Evolutionary conservation across 2,797 vertebrate genomes (phyloP).

Genomic region (Pampus argenteus): DNA sequence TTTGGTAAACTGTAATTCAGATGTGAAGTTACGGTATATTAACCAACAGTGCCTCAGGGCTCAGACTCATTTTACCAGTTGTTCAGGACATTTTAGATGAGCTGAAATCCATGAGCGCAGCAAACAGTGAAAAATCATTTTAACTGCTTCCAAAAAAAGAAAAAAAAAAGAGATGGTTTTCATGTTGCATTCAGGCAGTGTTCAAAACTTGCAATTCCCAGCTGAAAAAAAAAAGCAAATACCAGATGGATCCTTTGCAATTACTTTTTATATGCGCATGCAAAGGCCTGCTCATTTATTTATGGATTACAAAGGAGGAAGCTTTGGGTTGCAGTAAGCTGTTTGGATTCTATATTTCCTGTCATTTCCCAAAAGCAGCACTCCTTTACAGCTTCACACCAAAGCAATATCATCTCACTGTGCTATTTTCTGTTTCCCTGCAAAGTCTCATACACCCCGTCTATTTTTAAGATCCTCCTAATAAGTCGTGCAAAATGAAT

Average conservation of each 20-base stretch:
- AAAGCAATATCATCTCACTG: constrained; percentile 39
- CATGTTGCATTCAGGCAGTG: constrained; percentile 46
- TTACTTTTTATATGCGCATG: constrained; percentile 62
- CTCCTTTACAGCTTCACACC: constrained; percentile 46
- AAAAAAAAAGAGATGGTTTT: constrained; percentile 23
- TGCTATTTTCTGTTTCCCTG: constrained; percentile 50
- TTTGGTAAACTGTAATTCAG: constrained; percentile 35
- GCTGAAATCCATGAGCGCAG: constrained; percentile 38
- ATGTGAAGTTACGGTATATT: constrained; percentile 41
- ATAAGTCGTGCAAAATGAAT: constrained; percentile 60
- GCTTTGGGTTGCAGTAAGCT: constrained; percentile 51
- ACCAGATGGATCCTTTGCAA: constrained; percentile 65
- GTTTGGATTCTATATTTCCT: constrained; percentile 46
- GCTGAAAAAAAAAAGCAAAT: constrained; percentile 60
- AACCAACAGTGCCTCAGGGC: constrained; percentile 33
- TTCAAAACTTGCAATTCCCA: constrained; percentile 58
- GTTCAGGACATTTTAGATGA: constrained; percentile 55
- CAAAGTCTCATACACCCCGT: constrained; percentile 51
- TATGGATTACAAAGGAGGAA: constrained; percentile 60
- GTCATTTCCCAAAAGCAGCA: constrained; percentile 34
- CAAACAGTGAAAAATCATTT: constrained; percentile 38
- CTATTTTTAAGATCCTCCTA: constrained; percentile 67
- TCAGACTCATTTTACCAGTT: constrained; percentile 30
- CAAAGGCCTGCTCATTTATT: constrained; percentile 70
- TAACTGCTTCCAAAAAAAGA: constrained; percentile 49